Base-by-base conservation (phyloP, 2,888 invertebrate species). In the Dione vanillae region DNA sequence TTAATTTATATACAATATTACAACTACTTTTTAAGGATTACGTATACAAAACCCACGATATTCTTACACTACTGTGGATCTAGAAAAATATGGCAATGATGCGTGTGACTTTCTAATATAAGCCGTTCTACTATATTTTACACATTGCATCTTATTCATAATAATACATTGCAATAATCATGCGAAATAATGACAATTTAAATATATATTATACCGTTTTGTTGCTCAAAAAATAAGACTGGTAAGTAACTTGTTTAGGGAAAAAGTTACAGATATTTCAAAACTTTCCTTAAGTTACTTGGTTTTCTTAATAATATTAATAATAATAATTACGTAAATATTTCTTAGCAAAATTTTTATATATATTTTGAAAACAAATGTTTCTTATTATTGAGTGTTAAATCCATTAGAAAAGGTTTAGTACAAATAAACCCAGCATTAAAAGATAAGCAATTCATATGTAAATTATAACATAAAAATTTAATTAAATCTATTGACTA, bases 21-120 rank as follows among this genome's bases (percentile, higher is more conserved):
- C 19, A n/a, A 5, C 49, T 69, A 40, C 45, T 35, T 37, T 54
- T 35, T 64, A 69, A 47, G 3, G 45, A 54, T 56, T 69, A 69
- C n/a, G 62, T 62, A 43, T 52, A 62, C 41, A 35, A 20, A 45
- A 16, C 54, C 62, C 52, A 64, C 45, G 37, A 69, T 37, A 62
- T 9, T 61, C 61, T 67, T 64, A 52, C 66, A 73, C 37, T 69
- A 70, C 67, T 72, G 62, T 74, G 76, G 74, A 74, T 76, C 76
- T 79, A 79, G 72, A 81, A 79, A 78, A 82, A 83, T 88, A 90
- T 89, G 89, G 89, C 89, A 89, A 83, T 79, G 74, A 84, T 85
- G 84, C 84, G 77, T 77, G 80, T 79, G 80, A 79, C 79, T 78
- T 74, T 65, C 74, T 45, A 61, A 45, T 61, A 35, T 67, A 78